Percentiles rank a stretch among this genome's conserved stretches.
phyloP scores from a whole-genome alignment of 2,888 invertebrate genomes.

The Tridacna crocea region DNA sequence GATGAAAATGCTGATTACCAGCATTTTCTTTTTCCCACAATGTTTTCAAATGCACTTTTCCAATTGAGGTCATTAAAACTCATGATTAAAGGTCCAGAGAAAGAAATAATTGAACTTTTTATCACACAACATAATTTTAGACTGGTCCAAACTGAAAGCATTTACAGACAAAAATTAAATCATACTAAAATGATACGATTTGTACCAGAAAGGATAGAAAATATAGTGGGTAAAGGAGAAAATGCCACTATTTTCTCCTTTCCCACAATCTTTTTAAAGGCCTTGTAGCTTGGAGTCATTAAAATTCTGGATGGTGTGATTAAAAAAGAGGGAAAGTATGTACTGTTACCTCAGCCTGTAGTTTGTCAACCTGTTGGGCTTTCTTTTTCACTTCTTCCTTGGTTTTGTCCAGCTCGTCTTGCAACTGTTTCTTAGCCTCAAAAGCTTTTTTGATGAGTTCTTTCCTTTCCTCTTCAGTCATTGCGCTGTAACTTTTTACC shows the following conservation, averaged over 20 bases:
- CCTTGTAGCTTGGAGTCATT: neutral
- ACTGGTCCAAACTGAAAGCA: no score
- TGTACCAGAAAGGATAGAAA: no score
- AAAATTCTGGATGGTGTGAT: no score
- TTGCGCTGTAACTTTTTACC: conserved; percentile 74
- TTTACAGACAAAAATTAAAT: no score
- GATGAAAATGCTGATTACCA: no score
- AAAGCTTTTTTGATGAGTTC: conserved; percentile 77
- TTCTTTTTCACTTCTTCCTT: conserved; percentile 75
- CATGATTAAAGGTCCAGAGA: no score
- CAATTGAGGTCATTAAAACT: no score
- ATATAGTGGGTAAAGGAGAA: neutral
- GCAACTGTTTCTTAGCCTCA: conserved; percentile 72
- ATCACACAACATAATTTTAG: no score
- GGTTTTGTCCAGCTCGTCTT: conserved; percentile 74
- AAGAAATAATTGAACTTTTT: no score
- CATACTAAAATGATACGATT: no score
- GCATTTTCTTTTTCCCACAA: no score
- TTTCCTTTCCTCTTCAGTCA: conserved; percentile 77
- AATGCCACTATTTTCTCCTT: neutral
- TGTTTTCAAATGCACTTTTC: no score
- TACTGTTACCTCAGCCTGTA: conserved; percentile 71
- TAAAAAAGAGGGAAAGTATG: neutral
- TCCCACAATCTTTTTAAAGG: neutral
- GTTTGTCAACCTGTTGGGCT: conserved; percentile 70